phyloP scores from a whole-genome alignment of 2,797 vertebrate species.

The Cuniculus paca region DNA sequence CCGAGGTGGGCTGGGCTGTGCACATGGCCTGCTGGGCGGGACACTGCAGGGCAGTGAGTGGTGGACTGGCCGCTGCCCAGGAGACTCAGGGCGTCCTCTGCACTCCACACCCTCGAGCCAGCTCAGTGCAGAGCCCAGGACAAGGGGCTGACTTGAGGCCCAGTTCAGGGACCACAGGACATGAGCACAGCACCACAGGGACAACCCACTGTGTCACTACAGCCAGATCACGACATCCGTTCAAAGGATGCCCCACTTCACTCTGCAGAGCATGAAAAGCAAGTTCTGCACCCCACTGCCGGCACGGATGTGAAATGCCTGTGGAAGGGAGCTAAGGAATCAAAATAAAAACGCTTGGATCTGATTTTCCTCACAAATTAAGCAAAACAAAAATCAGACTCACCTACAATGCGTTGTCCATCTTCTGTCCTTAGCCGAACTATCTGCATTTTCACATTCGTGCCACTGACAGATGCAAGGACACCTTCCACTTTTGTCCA shows the following conservation, averaged over 20 bases:
- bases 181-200: background rate
- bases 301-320: background rate
- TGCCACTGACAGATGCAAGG: conserved; percentile 96
- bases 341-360: background rate
- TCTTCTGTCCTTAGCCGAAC: conserved; percentile 97
- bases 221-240: background rate
- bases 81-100: background rate
- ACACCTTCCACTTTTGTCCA: conserved; percentile 99
- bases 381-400: conserved; percentile 77
- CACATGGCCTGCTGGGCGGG: too few species aligned
- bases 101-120: background rate
- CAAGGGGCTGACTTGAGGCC: background rate
- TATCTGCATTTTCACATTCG: conserved; percentile 99
- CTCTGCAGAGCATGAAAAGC: background rate
- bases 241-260: background rate
- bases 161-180: background rate
- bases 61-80: background rate
- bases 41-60: too few species aligned
- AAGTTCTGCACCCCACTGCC: background rate
- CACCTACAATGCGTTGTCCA: conserved; percentile 98
- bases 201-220: rapidly evolving
- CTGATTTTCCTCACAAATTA: background rate
- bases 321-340: background rate
- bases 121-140: background rate
- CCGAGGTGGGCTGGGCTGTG: background rate